Conservation (phyloP, 2,888 invertebrate genomes). For the Conistra vaccinii region DNA sequence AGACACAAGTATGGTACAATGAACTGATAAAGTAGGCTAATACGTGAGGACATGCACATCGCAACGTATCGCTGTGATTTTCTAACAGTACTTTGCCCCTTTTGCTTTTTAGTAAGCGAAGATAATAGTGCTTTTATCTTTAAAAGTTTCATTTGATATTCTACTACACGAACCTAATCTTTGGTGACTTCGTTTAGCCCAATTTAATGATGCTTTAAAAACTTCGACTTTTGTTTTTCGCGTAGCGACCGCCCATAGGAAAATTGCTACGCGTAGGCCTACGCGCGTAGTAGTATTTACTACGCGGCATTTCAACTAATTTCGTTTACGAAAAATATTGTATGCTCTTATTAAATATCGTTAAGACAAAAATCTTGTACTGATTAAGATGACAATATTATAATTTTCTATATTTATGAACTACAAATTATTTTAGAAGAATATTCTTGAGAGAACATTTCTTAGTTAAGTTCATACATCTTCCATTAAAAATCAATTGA, state of each 20-base stretch:
- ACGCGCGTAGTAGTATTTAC: neutral
- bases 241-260: slow-evolving; percentile 28
- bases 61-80: slow-evolving; percentile 49
- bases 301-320: neutral
- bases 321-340: neutral
- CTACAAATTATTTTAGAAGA: neutral
- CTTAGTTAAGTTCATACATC: neutral
- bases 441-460: neutral
- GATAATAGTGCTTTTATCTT: slow-evolving; percentile 2
- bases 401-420: too few species aligned
- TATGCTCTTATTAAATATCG: neutral
- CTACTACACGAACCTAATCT: neutral
- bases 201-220: neutral
- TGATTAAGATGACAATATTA: neutral
- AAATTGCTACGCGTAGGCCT: slow-evolving; percentile 25
- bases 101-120: slow-evolving; percentile 7
- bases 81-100: slow-evolving; percentile 52
- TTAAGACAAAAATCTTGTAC: neutral
- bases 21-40: slow-evolving; percentile 66
- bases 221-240: neutral
- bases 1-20: slow-evolving; percentile 61
- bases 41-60: slow-evolving; percentile 69
- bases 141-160: neutral
- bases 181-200: neutral
- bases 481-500: slow-evolving; percentile 3